These are phyloP conservation scores for Cyrtodaria siliqua DNA, from an alignment of 2,888 invertebrate genomes.

Conservation along the genomic window DNA sequence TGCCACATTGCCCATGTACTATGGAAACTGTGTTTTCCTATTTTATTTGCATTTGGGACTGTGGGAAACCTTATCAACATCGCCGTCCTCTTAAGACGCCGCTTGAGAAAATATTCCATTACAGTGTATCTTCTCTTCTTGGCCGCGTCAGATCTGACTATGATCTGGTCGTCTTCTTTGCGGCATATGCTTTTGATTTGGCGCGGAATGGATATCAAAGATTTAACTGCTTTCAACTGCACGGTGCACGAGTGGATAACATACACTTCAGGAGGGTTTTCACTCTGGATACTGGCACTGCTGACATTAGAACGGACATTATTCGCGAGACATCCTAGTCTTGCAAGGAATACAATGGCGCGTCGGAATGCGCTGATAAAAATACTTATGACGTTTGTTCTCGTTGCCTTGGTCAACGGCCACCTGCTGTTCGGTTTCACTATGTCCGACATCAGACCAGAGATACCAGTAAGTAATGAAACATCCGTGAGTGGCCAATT, in stretches of 20 bases:
- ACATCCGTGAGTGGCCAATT: neutral
- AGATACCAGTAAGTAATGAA: neutral
- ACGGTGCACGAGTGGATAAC: constrained; percentile 7
- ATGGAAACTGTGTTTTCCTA: constrained; percentile 7
- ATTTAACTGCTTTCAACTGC: constrained; percentile 12
- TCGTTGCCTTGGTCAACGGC: neutral
- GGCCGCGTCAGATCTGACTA: constrained; percentile 15
- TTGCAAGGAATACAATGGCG: constrained; percentile 7
- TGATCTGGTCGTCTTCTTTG: constrained; percentile 24
- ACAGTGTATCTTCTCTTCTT: constrained; percentile 20
- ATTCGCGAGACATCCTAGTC: constrained; percentile 7
- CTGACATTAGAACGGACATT: constrained; percentile 26
- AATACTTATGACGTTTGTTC: neutral
- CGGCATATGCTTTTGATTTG: neutral
- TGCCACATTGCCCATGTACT: constrained; percentile 14
- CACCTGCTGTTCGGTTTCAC: neutral
- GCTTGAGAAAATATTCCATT: constrained; percentile 25
- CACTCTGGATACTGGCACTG: constrained; percentile 18
- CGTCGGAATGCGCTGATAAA: constrained; percentile 10
- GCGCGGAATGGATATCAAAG: neutral
- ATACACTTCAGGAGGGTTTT: constrained; percentile 13
- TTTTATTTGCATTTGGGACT: constrained; percentile 20
- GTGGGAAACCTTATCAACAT: constrained; percentile 31
- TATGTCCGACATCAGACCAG: neutral
- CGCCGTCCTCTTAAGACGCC: constrained; percentile 1